Percentiles rank a stretch among this genome's conserved stretches.
phyloP scores from a whole-genome alignment of 2,113 vertebrate genomes.

The Cephalopterus ornatus region DNA sequence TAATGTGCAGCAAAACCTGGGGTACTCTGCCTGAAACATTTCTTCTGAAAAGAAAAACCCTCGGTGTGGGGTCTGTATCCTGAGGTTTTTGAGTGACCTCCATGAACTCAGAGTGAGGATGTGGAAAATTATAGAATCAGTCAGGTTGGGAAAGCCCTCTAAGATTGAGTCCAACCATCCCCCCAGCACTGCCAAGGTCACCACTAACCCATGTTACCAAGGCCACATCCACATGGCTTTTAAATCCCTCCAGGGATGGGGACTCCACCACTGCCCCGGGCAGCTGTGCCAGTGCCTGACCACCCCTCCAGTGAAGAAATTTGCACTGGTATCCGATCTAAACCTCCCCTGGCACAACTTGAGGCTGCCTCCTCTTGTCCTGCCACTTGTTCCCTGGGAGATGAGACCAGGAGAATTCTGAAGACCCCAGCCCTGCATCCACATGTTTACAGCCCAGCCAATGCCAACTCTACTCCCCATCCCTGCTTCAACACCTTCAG shows the following conservation, averaged over 20 bases:
- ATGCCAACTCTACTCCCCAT: not conserved
- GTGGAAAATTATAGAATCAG: not conserved
- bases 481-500: not conserved
- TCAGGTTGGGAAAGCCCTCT: not conserved
- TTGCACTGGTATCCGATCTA: not conserved
- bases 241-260: not conserved
- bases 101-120: not conserved
- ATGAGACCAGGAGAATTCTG: not conserved
- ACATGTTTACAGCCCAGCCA: not conserved
- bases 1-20: not conserved
- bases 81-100: not conserved
- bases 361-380: accelerated
- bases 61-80: accelerated
- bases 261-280: not conserved
- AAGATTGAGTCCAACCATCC: not conserved
- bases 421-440: not conserved
- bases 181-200: not conserved
- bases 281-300: not conserved
- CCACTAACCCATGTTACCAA: not conserved
- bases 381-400: not conserved
- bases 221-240: not conserved
- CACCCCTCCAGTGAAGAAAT: not conserved
- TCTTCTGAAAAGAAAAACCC: not conserved
- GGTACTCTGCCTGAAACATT: accelerated
- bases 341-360: not conserved